Conservation (phyloP, 1,140 invertebrate species). For the Penaeus indicus region DNA sequence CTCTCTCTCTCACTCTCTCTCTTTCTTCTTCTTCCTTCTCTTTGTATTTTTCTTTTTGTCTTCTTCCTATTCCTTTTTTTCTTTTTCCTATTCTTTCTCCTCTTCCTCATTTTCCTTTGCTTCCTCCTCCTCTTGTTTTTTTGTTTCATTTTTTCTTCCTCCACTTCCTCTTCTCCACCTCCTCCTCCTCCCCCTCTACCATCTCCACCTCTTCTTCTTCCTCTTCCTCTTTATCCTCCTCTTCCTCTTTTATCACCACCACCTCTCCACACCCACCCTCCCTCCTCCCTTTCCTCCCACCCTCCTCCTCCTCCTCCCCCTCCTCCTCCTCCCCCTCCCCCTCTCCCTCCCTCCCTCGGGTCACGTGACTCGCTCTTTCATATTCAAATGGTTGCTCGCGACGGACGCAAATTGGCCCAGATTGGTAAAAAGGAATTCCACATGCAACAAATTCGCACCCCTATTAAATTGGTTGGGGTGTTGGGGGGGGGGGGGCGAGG, state of each 20-base stretch:
- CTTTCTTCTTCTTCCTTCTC: no score
- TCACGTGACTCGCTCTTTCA: constrained; percentile 47
- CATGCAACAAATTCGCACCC: constrained; percentile 60
- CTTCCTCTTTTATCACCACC: constrained; percentile 16
- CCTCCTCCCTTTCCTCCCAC: no score
- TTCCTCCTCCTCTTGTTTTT: no score
- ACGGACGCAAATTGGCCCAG: constrained; percentile 57
- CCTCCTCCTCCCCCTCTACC: background rate
- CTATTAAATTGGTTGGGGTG: constrained; percentile 40
- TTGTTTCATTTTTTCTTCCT: no score
- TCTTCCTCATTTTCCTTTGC: no score
- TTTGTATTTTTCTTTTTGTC: no score
- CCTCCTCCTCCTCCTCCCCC: no score
- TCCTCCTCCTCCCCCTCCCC: no score
- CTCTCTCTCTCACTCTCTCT: no score
- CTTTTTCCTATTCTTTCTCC: no score
- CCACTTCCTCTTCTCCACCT: no score
- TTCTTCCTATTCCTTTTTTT: no score
- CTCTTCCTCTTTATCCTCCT: background rate
- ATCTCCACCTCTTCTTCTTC: background rate
- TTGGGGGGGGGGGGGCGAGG: background rate
- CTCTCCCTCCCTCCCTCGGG: background rate
- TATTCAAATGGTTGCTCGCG: constrained; percentile 34
- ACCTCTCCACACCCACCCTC: background rate
- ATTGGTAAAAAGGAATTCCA: constrained; percentile 61